Percentiles rank a stretch among this genome's conserved stretches.
Evolutionary conservation across 2,113 vertebrate species (phyloP).

Genomic region (Henicopernis longicauda): DNA sequence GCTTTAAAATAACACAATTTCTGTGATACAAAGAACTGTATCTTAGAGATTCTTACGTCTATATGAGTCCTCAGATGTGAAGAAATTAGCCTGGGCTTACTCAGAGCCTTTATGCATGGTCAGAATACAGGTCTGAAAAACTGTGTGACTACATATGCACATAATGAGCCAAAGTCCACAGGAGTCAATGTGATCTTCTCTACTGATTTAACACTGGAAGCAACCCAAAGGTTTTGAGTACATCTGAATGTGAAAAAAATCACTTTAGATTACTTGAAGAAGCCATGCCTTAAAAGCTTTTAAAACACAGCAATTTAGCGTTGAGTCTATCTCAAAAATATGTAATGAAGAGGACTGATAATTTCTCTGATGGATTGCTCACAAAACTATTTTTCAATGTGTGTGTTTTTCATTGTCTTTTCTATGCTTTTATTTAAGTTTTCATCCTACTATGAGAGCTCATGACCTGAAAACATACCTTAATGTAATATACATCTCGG

Average conservation of each 20-base stretch:
- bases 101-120: background rate
- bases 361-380: background rate
- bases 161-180: background rate
- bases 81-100: background rate
- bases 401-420: background rate
- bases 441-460: background rate
- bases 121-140: background rate
- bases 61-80: background rate
- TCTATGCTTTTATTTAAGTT: background rate
- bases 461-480: slow-evolving; percentile 63
- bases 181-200: background rate
- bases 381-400: background rate
- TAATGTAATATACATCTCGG: slow-evolving; percentile 74
- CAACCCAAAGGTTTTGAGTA: background rate
- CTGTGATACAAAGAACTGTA: background rate
- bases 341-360: background rate
- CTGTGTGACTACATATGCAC: no score
- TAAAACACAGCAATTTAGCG: background rate
- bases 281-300: background rate
- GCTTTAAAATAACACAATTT: background rate
- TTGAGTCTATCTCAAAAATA: background rate
- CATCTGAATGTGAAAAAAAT: background rate
- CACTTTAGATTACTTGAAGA: background rate
- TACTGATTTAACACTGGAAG: background rate
- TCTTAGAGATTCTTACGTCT: background rate